A percentile compares a stretch with the other conserved stretches of the same genome.
Conservation (phyloP, 2,888 invertebrate species). For the Hermodice carunculata region DNA sequence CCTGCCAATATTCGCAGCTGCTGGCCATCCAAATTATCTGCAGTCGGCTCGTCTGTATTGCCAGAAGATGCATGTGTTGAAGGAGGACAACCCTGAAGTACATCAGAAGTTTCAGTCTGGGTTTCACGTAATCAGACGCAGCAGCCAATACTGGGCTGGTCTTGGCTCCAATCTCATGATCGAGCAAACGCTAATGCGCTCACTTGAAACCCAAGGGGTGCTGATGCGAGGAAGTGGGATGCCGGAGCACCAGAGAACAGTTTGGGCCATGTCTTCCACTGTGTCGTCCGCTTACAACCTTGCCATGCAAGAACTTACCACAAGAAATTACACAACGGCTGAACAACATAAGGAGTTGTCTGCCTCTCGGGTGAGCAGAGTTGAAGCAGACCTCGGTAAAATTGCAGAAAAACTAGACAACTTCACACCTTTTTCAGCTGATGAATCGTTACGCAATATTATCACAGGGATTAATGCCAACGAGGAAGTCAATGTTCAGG, state of each 20-base stretch:
- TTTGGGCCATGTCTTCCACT: constrained; percentile 32
- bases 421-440: constrained; percentile 22
- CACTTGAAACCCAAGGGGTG: too few relatives aligned
- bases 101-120: too few relatives aligned
- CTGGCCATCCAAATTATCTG: too few relatives aligned
- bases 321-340: constrained; percentile 16
- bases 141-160: constrained; percentile 31
- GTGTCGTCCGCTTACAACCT: constrained; percentile 26
- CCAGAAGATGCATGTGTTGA: too few relatives aligned
- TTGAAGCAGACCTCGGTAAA: constrained; percentile 16
- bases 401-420: constrained; percentile 18
- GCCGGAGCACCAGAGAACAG: constrained; percentile 27
- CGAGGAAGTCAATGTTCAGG: constrained; percentile 24
- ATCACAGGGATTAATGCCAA: constrained; percentile 19
- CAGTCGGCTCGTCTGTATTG: too few relatives aligned
- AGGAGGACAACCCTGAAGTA: too few relatives aligned
- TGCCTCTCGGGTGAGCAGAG: constrained; percentile 19
- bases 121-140: too few relatives aligned
- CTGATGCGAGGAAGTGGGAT: constrained; percentile 24
- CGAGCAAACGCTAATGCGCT: constrained; percentile 32
- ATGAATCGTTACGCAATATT: constrained; percentile 22
- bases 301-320: constrained; percentile 33
- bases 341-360: constrained; percentile 38
- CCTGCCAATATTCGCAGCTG: too few relatives aligned
- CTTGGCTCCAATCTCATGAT: constrained; percentile 32